phyloP scores from a whole-genome alignment of 1,140 invertebrate species.

The Wasmannia auropunctata region DNA sequence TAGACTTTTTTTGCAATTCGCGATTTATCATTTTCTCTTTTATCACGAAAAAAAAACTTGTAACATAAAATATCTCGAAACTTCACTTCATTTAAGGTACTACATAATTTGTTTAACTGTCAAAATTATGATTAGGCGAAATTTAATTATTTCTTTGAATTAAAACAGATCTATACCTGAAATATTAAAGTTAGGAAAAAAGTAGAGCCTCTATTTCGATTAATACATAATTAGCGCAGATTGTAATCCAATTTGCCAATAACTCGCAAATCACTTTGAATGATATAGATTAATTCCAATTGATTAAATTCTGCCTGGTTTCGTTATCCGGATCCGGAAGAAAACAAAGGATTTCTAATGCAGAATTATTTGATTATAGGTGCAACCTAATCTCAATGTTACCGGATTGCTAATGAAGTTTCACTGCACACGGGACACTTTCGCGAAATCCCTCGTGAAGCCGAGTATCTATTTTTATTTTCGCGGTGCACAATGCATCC shows the following conservation, averaged over 20 bases:
- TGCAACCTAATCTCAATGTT: slow-evolving; percentile 5
- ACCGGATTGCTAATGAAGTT: slow-evolving; percentile 46
- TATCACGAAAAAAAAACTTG: not conserved
- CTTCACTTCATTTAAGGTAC: not conserved
- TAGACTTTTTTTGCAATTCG: not conserved
- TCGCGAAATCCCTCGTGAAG: not conserved
- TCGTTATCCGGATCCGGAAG: not conserved
- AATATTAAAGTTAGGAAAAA: slow-evolving; percentile 5
- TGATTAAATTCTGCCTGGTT: slow-evolving; percentile 7
- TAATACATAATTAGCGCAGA: not conserved
- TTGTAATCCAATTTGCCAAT: not conserved
- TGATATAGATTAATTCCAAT: not conserved
- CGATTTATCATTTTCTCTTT: not conserved
- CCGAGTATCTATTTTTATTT: slow-evolving; percentile 39
- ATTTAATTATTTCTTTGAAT: not conserved
- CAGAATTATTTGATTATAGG: slow-evolving; percentile 20
- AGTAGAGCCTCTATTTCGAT: not conserved
- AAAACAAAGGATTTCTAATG: slow-evolving; percentile 14
- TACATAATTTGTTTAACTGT: not conserved
- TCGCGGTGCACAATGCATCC: not conserved
- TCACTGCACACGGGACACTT: slow-evolving; percentile 30
- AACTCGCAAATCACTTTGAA: not conserved
- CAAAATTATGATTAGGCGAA: not conserved
- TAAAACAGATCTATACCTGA: not conserved
- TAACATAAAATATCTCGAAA: not conserved